Evolutionary conservation across 1,140 invertebrate species (phyloP), one percentile per base, ranked within the genome.

Genomic region (Geopemphigus sp.): DNA sequence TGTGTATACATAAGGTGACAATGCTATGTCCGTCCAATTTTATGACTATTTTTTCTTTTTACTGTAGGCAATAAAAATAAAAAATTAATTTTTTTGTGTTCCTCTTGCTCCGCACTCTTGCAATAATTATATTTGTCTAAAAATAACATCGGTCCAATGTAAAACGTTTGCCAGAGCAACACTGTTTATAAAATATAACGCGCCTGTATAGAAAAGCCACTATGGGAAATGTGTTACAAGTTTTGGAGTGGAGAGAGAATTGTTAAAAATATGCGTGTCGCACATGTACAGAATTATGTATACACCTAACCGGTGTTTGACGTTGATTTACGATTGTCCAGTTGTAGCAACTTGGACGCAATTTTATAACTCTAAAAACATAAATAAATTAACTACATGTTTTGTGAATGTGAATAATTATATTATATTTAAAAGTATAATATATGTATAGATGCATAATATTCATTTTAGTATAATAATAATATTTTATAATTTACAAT

Each of bases 1-100:
- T 39, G 39, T 72, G 50, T 72, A 54, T 24, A 72, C 32, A 54
- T 45, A 54, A 53, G 24, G 68, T 32, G 26, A 72, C 68, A 72
- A 47, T 54, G 47, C 12, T 78, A 50, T 78, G 74, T 78, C 74
- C 74, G 74, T 78, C 74, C 74, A 78, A 61, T 78, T 61, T 45
- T 61, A 78, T 78, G 50, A 78, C 29, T 6, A 76, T 78, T 61
- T 76, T 45, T 76, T 76, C 5, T 57, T 74, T 39, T 76, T n/a
- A 59, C 29, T 14, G 32, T 74, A 59, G 72, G 72, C 72, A 76
- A 76, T 76, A 76, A 32, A 76, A 59, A 45, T 22, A 56, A 45
- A 76, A 76, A 57, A n/a, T 39, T 29, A 73, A n/a, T 29, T 54
- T 72, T 72, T 72, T 73, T 39, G 32, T 39, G 32, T 59, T 39